phyloP scores from a whole-genome alignment of 1,140 invertebrate genomes.

The Musca domestica region DNA sequence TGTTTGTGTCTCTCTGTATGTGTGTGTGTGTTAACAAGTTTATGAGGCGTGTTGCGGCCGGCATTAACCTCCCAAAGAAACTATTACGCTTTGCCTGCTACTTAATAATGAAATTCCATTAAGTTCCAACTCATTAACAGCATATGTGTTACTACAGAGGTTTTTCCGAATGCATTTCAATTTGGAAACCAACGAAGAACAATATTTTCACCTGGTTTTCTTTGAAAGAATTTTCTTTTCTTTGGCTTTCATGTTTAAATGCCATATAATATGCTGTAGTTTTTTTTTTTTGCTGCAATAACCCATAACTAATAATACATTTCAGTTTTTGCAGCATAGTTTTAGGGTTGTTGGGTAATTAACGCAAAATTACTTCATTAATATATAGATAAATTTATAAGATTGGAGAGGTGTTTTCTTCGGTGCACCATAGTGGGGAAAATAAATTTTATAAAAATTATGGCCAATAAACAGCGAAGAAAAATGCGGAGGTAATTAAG shows the following conservation, averaged over 20 bases:
- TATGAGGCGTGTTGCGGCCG: constrained; percentile 1
- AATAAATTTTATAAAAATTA: too few relatives aligned
- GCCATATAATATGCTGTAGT: not conserved
- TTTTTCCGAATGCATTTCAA: not conserved
- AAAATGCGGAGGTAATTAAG: too few relatives aligned
- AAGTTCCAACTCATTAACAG: not conserved
- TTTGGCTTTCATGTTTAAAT: constrained; percentile 1
- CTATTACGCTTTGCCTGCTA: too few relatives aligned
- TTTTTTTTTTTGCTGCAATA: not conserved
- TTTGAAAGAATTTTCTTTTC: not conserved
- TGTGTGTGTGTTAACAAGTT: constrained; percentile 5
- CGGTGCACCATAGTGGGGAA: too few relatives aligned
- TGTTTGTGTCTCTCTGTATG: not conserved
- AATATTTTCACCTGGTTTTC: not conserved
- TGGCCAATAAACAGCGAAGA: too few relatives aligned
- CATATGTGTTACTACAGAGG: not conserved
- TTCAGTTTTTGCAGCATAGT: not conserved
- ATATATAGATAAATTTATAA: not conserved
- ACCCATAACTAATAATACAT: not conserved
- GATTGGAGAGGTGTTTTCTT: too few relatives aligned
- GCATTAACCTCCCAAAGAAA: not conserved
- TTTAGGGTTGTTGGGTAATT: constrained; percentile 11
- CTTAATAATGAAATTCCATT: constrained; percentile 6
- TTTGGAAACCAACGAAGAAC: too few relatives aligned
- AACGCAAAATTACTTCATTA: constrained; percentile 17